Percentiles rank a stretch among this genome's conserved stretches.
phyloP scores from a whole-genome alignment of 2,797 vertebrate genomes.

The Ptychobarbus kaznakovi region DNA sequence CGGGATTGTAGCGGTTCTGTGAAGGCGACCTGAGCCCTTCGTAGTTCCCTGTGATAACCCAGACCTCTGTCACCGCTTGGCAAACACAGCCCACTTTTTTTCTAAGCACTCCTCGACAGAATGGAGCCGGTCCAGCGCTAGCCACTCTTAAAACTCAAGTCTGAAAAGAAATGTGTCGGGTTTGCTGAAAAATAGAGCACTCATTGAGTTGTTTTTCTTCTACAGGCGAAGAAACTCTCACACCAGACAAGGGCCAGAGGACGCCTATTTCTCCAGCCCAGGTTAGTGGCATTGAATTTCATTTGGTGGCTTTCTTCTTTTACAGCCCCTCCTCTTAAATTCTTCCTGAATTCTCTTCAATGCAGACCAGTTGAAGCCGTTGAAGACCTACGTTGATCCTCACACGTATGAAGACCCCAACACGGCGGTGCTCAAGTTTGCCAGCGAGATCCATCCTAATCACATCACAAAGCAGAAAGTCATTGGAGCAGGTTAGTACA shows the following conservation, averaged over 20 bases:
- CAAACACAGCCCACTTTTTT: constrained; percentile 73
- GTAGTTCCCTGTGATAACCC: constrained; percentile 63
- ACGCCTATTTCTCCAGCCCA: constrained; percentile 92
- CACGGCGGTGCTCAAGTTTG: constrained; percentile 93
- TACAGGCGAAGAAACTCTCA: constrained; percentile 82
- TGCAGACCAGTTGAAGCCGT: constrained; percentile 93
- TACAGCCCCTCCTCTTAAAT: constrained; percentile 16
- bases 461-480: constrained; percentile 94
- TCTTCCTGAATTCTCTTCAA: constrained; percentile 12
- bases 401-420: constrained; percentile 98
- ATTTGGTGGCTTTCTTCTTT: constrained; percentile 9
- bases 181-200: constrained; percentile 36
- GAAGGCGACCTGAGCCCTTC: constrained; percentile 69
- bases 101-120: constrained; percentile 65
- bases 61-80: constrained; percentile 67
- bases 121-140: constrained; percentile 60
- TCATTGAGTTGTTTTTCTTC: constrained; percentile 54
- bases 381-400: constrained; percentile 97
- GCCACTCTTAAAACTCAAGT: constrained; percentile 61
- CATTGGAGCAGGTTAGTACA: constrained; percentile 91
- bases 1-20: constrained; percentile 67
- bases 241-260: constrained; percentile 86
- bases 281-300: constrained; percentile 75
- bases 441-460: constrained; percentile 92
- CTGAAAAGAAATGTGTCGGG: constrained; percentile 49